Evolutionary conservation across 2,888 invertebrate species (phyloP), one percentile per base, ranked within the genome.

Genomic region (Creontiades dilutus): DNA sequence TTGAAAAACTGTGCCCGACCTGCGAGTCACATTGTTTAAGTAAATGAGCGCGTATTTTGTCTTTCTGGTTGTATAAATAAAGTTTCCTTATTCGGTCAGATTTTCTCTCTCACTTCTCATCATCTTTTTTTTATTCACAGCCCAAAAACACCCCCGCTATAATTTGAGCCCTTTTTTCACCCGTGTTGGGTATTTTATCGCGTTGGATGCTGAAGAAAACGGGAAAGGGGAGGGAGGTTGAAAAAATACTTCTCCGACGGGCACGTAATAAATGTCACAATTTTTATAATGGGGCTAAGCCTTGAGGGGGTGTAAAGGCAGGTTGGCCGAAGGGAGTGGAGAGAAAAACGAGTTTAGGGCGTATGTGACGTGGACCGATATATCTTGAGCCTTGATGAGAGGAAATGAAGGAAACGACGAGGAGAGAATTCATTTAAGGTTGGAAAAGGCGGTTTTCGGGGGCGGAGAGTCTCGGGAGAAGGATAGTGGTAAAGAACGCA

Each of bases 381-480:
- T 88, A 88, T 88, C 88, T 76, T 27, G 76, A 37, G 88, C 27
- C 88, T 55, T 88, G 88, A 88, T 88, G 88, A 88, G 88, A 88
- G 88, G 88, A 88, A 88, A 88, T 88, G 88, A 88, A 88, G 88
- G 88, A 80, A 88, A 88, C 88, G 86, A 86, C 86, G 88, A 80
- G 88, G 23, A 78, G 88, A 68, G 88, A 88, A 88, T 88, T 88
- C 88, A 88, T 88, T 88, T 88, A 88, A 76, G 88, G 80, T 55
- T 28, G n/a, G 86, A 68, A 48, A 68, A n/a, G 48, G 68, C 61
- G 68, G 86, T 68, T 61, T 47, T 57, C n/a, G 68, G 68, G 47
- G 76, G 86, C 14, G 68, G 37, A 85, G 27, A 4, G n/a, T 14
- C 52, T n/a, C 16, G 19, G 16, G 14, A 28, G 16, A 52, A 27